Conservation (phyloP, 2,888 invertebrate species). For the Nasonovia ribisnigri region DNA sequence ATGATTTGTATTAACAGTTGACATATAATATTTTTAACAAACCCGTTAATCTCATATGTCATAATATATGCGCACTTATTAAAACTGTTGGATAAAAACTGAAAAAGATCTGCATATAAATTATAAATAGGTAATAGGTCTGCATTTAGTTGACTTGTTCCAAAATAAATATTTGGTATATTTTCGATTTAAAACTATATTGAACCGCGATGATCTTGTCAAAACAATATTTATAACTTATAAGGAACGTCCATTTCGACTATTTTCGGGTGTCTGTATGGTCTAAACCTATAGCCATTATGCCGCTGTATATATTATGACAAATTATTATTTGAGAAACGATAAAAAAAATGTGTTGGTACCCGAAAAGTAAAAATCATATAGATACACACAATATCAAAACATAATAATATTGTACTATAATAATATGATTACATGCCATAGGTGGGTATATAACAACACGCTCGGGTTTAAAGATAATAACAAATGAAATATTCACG, state of each 20-base stretch:
- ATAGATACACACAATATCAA: not conserved
- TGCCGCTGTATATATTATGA: not conserved
- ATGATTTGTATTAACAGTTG: too few relatives aligned
- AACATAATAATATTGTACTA: not conserved
- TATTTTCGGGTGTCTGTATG: not conserved
- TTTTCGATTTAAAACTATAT: not conserved
- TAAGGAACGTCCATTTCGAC: not conserved
- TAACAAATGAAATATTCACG: not conserved
- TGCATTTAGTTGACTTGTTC: not conserved
- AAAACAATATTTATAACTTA: not conserved
- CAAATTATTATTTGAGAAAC: not conserved
- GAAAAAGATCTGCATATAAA: not conserved
- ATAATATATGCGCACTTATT: not conserved
- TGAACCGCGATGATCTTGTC: not conserved
- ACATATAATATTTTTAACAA: too few relatives aligned
- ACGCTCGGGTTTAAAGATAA: not conserved
- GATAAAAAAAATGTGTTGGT: not conserved
- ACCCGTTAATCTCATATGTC: not conserved
- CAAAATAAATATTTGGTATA: not conserved
- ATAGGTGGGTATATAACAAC: not conserved
- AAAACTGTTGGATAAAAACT: not conserved
- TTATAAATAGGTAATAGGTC: not conserved
- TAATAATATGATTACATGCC: not conserved
- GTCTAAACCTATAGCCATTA: not conserved
- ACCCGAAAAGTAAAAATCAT: not conserved